phyloP scores from a whole-genome alignment of 2,797 vertebrate genomes.

The Urocyon cinereoargenteus region DNA sequence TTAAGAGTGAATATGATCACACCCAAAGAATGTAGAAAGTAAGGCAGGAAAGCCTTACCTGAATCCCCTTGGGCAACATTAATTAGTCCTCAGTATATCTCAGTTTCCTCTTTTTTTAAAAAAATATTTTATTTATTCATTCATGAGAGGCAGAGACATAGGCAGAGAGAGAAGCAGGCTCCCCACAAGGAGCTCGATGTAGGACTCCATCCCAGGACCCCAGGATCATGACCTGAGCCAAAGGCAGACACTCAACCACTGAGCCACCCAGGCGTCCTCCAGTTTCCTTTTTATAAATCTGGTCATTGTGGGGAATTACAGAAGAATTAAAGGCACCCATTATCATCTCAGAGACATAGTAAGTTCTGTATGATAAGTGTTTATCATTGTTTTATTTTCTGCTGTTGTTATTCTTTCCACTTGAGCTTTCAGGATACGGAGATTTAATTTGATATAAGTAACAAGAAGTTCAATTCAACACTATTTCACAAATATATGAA shows the following conservation, averaged over 20 bases:
- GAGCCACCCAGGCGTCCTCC: no score
- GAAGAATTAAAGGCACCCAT: background rate
- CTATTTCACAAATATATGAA: background rate
- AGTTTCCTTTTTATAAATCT: background rate
- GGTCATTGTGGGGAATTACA: background rate
- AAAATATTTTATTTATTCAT: no score
- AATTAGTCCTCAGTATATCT: background rate
- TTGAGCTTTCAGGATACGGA: background rate
- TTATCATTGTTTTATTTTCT: background rate
- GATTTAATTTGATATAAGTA: background rate
- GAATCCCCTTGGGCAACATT: background rate
- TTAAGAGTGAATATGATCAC: background rate
- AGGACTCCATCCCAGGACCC: no score
- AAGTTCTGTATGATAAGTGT: background rate
- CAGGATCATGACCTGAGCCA: no score
- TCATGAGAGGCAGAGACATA: no score
- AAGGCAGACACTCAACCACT: no score
- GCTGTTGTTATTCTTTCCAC: background rate
- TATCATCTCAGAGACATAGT: background rate
- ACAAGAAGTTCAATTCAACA: background rate
- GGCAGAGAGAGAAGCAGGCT: no score
- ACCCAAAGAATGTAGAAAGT: background rate
- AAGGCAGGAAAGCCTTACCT: background rate
- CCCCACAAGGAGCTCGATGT: no score
- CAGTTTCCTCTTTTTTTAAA: background rate